Conservation (phyloP, 2,888 invertebrate genomes). For the Vesta saturnalis region DNA sequence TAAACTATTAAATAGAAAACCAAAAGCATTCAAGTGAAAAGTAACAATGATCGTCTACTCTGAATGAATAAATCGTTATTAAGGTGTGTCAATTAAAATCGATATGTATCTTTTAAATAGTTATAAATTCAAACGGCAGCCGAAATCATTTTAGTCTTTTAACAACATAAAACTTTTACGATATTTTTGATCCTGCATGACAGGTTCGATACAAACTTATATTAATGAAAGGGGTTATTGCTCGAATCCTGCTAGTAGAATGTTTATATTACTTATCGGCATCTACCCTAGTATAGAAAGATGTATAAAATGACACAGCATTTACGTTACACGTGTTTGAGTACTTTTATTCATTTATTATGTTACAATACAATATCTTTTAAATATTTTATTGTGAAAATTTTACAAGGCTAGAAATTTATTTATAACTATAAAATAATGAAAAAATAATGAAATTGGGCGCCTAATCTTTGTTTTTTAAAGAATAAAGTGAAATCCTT, state of each 20-base stretch:
- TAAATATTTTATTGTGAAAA: too few relatives aligned
- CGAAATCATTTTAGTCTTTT: conserved; percentile 27
- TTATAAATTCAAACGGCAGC: conserved; percentile 30
- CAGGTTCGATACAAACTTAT: conserved; percentile 29
- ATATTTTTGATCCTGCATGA: conserved; percentile 33
- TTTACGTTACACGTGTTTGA: background rate
- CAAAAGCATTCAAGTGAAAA: conserved; percentile 29
- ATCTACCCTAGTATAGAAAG: conserved; percentile 30
- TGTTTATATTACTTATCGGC: conserved; percentile 26
- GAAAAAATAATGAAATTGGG: too few relatives aligned
- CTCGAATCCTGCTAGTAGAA: conserved; percentile 36
- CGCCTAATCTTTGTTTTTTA: too few relatives aligned
- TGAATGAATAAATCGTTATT: conserved; percentile 35
- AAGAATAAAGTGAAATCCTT: too few relatives aligned
- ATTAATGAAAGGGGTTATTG: conserved; percentile 29
- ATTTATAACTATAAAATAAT: too few relatives aligned
- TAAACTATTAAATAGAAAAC: conserved; percentile 23
- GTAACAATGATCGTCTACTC: conserved; percentile 30
- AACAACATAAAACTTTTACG: conserved; percentile 27
- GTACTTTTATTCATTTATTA: conserved; percentile 1
- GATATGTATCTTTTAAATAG: conserved; percentile 38
- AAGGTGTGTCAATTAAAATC: conserved; percentile 38
- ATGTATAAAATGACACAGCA: conserved; percentile 29
- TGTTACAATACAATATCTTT: too few relatives aligned
- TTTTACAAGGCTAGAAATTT: too few relatives aligned